Conservation (phyloP, 2,113 vertebrate genomes). For the Fregata magnificens region DNA sequence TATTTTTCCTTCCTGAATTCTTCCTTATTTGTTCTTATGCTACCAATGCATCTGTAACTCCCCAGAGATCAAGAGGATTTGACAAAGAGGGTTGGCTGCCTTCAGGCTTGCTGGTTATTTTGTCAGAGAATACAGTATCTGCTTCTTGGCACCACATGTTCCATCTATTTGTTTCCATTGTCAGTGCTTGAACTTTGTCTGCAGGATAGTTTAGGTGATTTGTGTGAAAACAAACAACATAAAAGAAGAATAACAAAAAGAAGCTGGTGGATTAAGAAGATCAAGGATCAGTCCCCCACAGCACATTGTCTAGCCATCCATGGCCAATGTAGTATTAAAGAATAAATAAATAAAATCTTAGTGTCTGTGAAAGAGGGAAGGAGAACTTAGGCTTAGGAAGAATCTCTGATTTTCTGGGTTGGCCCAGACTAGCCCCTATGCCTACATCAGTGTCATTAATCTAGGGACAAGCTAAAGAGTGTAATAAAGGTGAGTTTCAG, state of each 20-base stretch:
- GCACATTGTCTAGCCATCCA: background rate
- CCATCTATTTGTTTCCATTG: background rate
- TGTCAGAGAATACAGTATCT: background rate
- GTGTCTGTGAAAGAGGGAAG: background rate
- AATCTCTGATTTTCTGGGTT: background rate
- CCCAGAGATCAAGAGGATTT: background rate
- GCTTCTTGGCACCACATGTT: rapidly evolving
- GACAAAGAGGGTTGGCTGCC: background rate
- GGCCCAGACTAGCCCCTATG: background rate
- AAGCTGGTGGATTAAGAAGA: background rate
- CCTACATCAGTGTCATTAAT: background rate
- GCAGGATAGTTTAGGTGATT: background rate
- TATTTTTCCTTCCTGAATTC: background rate
- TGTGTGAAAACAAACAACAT: background rate
- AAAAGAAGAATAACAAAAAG: background rate
- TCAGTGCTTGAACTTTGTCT: background rate
- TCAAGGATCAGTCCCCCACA: background rate
- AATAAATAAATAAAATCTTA: background rate
- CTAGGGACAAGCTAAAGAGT: background rate
- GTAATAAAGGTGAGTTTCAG: background rate
- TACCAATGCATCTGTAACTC: background rate
- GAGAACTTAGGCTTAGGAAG: background rate
- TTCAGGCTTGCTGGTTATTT: background rate
- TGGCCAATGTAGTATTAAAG: background rate
- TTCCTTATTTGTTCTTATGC: background rate